Percentiles rank a stretch among this genome's conserved stretches.
These are phyloP conservation scores for Spisula subtruncata DNA, from an alignment of 2,888 invertebrate species.

Conservation along the genomic window DNA sequence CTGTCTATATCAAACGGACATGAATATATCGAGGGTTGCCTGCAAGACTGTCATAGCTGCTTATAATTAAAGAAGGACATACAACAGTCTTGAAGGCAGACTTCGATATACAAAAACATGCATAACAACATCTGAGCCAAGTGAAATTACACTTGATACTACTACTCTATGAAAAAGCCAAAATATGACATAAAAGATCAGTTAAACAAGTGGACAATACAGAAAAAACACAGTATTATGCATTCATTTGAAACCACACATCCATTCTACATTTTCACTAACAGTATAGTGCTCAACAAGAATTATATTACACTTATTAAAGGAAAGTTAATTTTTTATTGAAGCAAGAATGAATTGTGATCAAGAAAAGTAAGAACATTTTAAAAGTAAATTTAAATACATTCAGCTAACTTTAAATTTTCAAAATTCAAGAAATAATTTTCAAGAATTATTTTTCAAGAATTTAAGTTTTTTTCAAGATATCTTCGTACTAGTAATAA, in stretches of 20 bases:
- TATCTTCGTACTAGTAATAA: not conserved
- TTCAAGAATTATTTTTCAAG: too few species aligned
- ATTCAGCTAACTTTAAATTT: too few species aligned
- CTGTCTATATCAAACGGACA: not conserved
- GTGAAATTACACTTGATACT: constrained; percentile 49
- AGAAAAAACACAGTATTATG: constrained; percentile 66
- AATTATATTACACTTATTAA: not conserved
- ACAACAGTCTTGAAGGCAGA: too few species aligned
- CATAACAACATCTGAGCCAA: constrained; percentile 52
- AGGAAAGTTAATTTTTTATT: constrained; percentile 20
- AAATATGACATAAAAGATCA: constrained; percentile 43
- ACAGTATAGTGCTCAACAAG: not conserved
- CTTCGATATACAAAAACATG: constrained; percentile 68
- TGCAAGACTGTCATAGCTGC: too few species aligned
- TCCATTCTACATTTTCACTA: constrained; percentile 70
- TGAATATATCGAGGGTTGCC: too few species aligned
- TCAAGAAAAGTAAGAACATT: constrained; percentile 8
- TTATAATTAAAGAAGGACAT: too few species aligned
- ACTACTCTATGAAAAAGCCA: constrained; percentile 66
- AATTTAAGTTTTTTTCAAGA: not conserved
- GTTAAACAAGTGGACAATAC: constrained; percentile 61
- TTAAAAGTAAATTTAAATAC: not conserved
- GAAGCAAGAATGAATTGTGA: constrained; percentile 62
- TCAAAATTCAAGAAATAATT: too few species aligned
- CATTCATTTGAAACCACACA: constrained; percentile 79